These are phyloP conservation scores for Pyrrhosoma nymphula DNA, from an alignment of 2,888 invertebrate genomes.

Conservation along the genomic window DNA sequence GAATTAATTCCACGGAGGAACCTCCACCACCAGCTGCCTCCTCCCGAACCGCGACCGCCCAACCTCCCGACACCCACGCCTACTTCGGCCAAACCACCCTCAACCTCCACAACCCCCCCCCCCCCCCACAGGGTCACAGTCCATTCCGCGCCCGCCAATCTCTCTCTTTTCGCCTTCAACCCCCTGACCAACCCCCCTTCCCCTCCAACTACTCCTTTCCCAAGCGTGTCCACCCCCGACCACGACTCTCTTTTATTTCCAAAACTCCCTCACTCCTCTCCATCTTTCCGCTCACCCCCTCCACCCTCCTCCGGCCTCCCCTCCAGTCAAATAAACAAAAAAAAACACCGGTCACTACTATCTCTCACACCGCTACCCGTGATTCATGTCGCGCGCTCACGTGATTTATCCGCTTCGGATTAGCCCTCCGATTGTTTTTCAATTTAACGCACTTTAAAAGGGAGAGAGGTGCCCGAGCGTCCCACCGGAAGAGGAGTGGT, in stretches of 20 bases:
- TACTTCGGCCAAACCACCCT: background rate
- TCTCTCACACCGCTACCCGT: slow-evolving; percentile 41
- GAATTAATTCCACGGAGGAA: slow-evolving; percentile 1
- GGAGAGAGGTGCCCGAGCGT: background rate
- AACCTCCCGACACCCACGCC: background rate
- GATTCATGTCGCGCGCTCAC: slow-evolving; percentile 65
- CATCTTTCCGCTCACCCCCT: background rate
- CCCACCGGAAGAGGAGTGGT: background rate
- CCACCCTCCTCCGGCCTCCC: background rate
- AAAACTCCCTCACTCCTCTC: background rate
- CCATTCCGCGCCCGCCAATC: background rate
- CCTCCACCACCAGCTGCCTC: background rate
- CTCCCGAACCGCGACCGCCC: background rate
- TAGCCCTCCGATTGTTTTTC: slow-evolving; percentile 59
- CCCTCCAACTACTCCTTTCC: background rate
- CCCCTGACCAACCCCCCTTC: background rate
- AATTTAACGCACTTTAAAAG: slow-evolving; percentile 63
- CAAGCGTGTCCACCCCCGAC: background rate
- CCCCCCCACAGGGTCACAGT: background rate
- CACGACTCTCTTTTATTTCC: too few relatives aligned
- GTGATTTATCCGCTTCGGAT: slow-evolving; percentile 62
- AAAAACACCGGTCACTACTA: slow-evolving; percentile 21
- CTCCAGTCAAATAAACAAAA: background rate
- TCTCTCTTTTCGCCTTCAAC: slow-evolving; percentile 9
- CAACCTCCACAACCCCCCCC: background rate